phyloP scores from a whole-genome alignment of 2,888 invertebrate genomes.

The Coecobrya sp. region DNA sequence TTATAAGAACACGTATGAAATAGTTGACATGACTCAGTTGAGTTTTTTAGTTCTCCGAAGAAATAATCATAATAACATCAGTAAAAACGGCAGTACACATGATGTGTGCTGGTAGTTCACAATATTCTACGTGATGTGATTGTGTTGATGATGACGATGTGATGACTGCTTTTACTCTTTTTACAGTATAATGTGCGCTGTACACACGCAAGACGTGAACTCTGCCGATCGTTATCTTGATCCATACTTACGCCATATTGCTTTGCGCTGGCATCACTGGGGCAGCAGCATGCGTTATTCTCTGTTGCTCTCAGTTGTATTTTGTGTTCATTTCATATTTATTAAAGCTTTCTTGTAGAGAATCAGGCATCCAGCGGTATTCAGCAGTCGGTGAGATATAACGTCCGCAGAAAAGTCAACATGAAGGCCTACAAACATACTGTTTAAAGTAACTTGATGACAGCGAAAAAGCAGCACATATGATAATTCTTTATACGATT shows the following conservation, averaged over 20 bases:
- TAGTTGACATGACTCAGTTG: neutral
- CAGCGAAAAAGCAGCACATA: slow-evolving; percentile 35
- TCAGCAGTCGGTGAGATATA: neutral
- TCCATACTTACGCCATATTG: neutral
- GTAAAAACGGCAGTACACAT: neutral
- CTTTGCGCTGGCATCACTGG: neutral
- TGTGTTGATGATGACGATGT: slow-evolving; percentile 49
- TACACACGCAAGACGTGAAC: slow-evolving; percentile 30
- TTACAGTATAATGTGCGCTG: neutral
- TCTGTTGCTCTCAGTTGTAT: neutral
- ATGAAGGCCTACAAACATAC: neutral
- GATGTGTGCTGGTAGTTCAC: slow-evolving; percentile 36
- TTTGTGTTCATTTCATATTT: slow-evolving; percentile 46
- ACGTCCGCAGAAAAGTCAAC: slow-evolving; percentile 1
- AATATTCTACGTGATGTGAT: slow-evolving; percentile 68
- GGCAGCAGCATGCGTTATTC: neutral
- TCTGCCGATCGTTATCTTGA: slow-evolving; percentile 59
- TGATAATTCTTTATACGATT: slow-evolving; percentile 26
- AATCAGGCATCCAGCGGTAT: neutral
- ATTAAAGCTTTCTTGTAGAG: neutral
- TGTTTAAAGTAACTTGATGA: slow-evolving; percentile 60
- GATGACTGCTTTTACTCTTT: slow-evolving; percentile 46
- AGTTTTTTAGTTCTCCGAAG: slow-evolving; percentile 1
- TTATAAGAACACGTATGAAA: too few species aligned
- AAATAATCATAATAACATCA: slow-evolving; percentile 40